These are phyloP conservation scores for Oryzaephilus surinamensis DNA, from an alignment of 1,140 invertebrate genomes.

Conservation along the genomic window DNA sequence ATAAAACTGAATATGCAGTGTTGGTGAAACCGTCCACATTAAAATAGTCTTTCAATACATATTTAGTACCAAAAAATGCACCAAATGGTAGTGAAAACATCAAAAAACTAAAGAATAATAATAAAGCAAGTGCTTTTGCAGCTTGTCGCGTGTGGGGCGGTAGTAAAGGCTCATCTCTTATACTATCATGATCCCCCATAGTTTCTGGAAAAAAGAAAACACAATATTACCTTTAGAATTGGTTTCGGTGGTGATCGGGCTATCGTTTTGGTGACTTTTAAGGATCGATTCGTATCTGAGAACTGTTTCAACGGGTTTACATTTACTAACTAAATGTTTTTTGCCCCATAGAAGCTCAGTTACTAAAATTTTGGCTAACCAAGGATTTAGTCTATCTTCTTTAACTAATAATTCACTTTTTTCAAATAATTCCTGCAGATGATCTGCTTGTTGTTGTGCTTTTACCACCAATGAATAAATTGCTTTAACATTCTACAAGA, in stretches of 20 bases:
- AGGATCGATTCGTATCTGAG: slow-evolving; percentile 50
- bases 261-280: slow-evolving; percentile 33
- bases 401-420: slow-evolving; percentile 51
- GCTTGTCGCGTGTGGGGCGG: slow-evolving; percentile 38
- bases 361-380: slow-evolving; percentile 63
- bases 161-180: slow-evolving; percentile 32
- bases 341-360: slow-evolving; percentile 77
- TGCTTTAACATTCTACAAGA: slow-evolving; percentile 53
- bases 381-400: slow-evolving; percentile 55
- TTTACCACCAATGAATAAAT: slow-evolving; percentile 62
- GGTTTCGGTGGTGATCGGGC: slow-evolving; percentile 8
- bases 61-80: slow-evolving; percentile 57
- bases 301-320: slow-evolving; percentile 59
- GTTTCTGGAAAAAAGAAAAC: slow-evolving; percentile 37
- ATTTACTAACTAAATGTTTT: slow-evolving; percentile 50
- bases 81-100: slow-evolving; percentile 76
- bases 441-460: slow-evolving; percentile 53
- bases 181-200: slow-evolving; percentile 8
- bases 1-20: slow-evolving; percentile 62
- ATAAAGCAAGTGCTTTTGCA: slow-evolving; percentile 44
- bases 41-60: slow-evolving; percentile 50
- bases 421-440: slow-evolving; percentile 54
- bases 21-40: slow-evolving; percentile 47
- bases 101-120: slow-evolving; percentile 65
- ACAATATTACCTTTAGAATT: slow-evolving; percentile 37